Conservation (phyloP, 2,113 vertebrate species). For the Edolisoma coerulescens region DNA sequence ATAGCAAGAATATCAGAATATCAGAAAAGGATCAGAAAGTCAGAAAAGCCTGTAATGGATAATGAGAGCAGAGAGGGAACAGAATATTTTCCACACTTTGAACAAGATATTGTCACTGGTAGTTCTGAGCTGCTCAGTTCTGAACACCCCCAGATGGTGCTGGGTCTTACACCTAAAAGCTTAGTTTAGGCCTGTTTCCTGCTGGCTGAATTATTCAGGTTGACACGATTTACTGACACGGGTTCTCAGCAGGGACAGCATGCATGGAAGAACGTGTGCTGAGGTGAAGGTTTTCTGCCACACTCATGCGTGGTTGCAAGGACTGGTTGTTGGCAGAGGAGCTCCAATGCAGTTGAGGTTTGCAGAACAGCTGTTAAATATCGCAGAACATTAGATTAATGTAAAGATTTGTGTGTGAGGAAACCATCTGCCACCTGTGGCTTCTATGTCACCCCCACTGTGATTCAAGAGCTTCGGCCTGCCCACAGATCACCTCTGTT, state of each 20-base stretch:
- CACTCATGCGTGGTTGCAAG: background rate
- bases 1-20: background rate
- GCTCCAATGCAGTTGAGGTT: background rate
- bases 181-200: background rate
- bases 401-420: background rate
- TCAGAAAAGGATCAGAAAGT: background rate
- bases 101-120: background rate
- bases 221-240: background rate
- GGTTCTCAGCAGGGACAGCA: background rate
- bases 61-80: background rate
- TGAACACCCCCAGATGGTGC: background rate
- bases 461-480: background rate
- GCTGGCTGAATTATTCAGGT: background rate
- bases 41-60: background rate
- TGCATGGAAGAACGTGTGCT: background rate
- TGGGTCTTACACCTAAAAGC: background rate
- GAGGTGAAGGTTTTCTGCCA: background rate
- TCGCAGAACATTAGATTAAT: background rate
- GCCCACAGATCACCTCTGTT: background rate
- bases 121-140: background rate
- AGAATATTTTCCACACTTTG: background rate
- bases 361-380: background rate
- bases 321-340: background rate
- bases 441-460: background rate
- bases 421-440: background rate